These are phyloP conservation scores for Trachelus tabidus DNA, from an alignment of 2,888 invertebrate species.

Conservation along the genomic window DNA sequence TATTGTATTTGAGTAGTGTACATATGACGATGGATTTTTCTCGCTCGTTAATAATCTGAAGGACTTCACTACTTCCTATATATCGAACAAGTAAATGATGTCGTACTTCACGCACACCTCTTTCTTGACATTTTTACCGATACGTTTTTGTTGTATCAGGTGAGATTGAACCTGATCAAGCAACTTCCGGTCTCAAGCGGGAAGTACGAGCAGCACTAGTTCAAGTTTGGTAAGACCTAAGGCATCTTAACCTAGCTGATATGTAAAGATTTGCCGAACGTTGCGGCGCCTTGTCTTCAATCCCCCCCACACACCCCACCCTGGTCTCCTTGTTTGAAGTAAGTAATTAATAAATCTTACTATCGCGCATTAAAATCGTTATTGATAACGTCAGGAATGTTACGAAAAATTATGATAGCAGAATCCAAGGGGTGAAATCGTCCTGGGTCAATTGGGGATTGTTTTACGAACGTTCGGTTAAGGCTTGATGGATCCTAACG, in stretches of 20 bases:
- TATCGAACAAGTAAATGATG: background rate
- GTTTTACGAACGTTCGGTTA: background rate
- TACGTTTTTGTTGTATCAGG: background rate
- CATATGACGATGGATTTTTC: background rate
- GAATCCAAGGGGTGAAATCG: background rate
- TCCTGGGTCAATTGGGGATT: background rate
- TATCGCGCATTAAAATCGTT: background rate
- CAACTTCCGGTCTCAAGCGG: background rate
- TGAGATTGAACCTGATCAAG: background rate
- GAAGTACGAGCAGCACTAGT: background rate
- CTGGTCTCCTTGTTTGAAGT: no score
- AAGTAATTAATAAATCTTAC: background rate
- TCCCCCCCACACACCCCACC: background rate
- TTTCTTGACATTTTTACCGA: background rate
- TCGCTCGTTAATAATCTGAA: background rate
- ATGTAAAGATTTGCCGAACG: constrained; percentile 40
- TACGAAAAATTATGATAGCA: background rate
- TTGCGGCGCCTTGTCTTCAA: background rate
- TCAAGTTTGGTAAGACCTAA: constrained; percentile 8
- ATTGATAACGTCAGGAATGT: background rate
- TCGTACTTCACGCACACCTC: background rate
- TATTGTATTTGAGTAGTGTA: background rate
- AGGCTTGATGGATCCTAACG: background rate
- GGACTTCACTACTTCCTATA: background rate
- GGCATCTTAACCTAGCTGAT: constrained; percentile 46